A percentile compares a stretch with the other conserved stretches of the same genome.
Conservation (phyloP, 2,888 invertebrate species). For the Conops quadrifasciatus region DNA sequence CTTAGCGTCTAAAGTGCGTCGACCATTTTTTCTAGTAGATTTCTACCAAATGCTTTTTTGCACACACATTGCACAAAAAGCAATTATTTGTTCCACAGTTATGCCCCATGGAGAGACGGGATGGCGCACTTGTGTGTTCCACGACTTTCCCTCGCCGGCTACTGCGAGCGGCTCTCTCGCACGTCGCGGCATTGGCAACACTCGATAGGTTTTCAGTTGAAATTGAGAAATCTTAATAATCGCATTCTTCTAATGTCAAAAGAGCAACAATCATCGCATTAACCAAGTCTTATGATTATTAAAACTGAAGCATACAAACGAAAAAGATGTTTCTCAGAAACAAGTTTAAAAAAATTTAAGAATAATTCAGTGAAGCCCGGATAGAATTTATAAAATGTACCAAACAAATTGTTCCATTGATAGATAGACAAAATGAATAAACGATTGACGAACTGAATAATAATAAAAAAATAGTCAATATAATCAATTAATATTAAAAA, state of each 20-base stretch:
- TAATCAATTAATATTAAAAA: neutral
- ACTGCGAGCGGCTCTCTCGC: neutral
- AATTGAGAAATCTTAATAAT: constrained; percentile 14
- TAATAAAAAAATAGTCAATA: neutral
- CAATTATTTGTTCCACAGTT: too few relatives aligned
- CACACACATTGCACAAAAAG: too few relatives aligned
- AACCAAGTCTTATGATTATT: neutral
- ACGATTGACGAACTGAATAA: neutral
- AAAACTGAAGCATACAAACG: neutral
- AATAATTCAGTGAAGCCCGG: too few relatives aligned
- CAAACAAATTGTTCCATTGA: neutral
- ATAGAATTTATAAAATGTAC: neutral
- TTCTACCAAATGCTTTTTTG: too few relatives aligned
- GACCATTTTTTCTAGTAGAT: too few relatives aligned
- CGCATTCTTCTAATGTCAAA: neutral
- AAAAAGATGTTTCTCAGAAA: too few relatives aligned
- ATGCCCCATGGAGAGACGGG: too few relatives aligned
- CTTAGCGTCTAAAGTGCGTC: too few relatives aligned
- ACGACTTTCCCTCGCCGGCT: too few relatives aligned
- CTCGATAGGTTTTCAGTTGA: neutral
- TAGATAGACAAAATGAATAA: neutral
- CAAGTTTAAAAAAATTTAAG: too few relatives aligned
- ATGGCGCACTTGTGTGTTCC: too few relatives aligned
- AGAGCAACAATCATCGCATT: neutral
- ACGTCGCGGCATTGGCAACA: neutral